Conservation (phyloP, 2,797 vertebrate species). For the Myotis vivesi region DNA sequence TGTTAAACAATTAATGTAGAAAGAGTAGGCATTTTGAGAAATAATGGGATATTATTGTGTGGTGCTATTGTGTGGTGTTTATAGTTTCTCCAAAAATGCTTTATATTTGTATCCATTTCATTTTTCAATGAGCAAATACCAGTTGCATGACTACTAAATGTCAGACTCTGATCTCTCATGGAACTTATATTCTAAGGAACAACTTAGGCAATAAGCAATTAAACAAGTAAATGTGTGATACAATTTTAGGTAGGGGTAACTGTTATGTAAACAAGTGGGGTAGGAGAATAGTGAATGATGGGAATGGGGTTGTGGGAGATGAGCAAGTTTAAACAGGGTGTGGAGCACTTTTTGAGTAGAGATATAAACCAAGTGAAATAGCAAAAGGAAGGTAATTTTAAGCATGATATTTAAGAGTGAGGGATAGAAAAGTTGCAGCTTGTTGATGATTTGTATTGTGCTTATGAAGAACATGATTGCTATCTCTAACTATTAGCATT, state of each 20-base stretch:
- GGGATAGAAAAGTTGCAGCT: neutral
- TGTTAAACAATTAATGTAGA: slow-evolving; percentile 7
- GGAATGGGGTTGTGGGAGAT: neutral
- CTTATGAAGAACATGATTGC: slow-evolving; percentile 11
- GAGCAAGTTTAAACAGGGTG: neutral
- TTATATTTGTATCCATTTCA: slow-evolving; percentile 22
- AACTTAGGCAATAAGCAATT: neutral
- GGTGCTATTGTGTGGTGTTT: neutral
- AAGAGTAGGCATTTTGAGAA: slow-evolving; percentile 2
- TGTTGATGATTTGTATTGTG: slow-evolving; percentile 16
- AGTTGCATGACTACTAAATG: neutral
- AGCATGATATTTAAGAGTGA: neutral
- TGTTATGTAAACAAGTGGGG: neutral
- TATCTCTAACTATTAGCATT: neutral
- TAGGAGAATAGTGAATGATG: neutral
- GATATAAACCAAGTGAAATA: neutral
- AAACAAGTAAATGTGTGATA: neutral
- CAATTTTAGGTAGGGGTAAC: neutral
- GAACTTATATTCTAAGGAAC: neutral
- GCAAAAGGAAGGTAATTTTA: neutral
- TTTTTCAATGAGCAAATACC: neutral
- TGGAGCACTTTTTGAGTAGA: neutral
- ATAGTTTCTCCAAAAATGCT: neutral
- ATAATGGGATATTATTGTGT: neutral
- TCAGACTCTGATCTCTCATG: neutral